Base-by-base conservation (phyloP, 1,140 invertebrate genomes). In the Ips typographus region DNA sequence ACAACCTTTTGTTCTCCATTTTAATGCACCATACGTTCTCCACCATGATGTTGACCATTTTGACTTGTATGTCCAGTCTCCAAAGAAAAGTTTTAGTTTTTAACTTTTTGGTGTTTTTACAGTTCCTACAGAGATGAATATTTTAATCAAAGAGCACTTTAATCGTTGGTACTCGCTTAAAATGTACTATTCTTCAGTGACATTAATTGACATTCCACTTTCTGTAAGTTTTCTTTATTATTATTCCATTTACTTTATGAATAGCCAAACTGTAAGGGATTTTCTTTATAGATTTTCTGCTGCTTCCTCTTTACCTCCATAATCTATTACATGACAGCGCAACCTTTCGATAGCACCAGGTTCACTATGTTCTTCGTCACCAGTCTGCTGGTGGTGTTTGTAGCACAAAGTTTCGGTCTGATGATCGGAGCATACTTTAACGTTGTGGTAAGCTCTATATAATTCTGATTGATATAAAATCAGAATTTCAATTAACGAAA, bases 161-260 rank as follows among this genome's bases (percentile, higher is more conserved):
- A 98, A 98, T 80, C 87, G 95, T 79, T 98, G 95, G 95, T 98
- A 98, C 83, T 97, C 94, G 5, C 82, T 97, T 3, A 95, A 95
- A 78, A 90, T 94, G 3, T 98, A 95, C 76, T 98, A 95, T 77
- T 84, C 90, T 40, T 91, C 95, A 6, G 89, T 94, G 58, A 96
- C 93, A 0, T 78, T 98, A 43, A 87, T 96, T 0, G 92, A 94
- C 75, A 80, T 93, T 74, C 92, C 92, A 0, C 83, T 93, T 62
- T 87, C 89, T 57, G 86, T 92, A 80, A 85, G 86, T 84, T 74
- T 62, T 8, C 62, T 22, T 22, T 22, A 22, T 22, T 22, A 22
- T 22, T 22, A 22, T 22, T 37, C 22, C 22, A 22, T 22, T 22
- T 43, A 51, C 7, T 60, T 22, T 22, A 22, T 22, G 22, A 22